Evolutionary conservation across 1,140 invertebrate species (phyloP).

Genomic region (Hypsibius dujardini): DNA sequence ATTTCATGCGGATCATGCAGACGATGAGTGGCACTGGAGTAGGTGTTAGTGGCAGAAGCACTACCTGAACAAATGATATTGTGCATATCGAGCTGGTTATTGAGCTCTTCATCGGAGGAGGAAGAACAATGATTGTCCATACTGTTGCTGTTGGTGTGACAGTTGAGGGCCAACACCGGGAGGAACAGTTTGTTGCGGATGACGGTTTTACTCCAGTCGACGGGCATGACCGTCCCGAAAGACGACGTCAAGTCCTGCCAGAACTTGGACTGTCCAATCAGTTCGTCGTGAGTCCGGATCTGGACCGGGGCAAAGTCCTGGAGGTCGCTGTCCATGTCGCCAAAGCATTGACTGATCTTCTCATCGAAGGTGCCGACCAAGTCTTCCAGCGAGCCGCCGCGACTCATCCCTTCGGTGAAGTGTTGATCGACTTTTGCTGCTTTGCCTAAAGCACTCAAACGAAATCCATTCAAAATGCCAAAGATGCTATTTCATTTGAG

Average conservation of each 20-base stretch:
- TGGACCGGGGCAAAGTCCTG: constrained; percentile 93
- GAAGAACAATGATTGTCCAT: not conserved
- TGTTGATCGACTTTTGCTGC: no score
- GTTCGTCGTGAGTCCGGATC: constrained; percentile 89
- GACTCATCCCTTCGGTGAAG: not conserved
- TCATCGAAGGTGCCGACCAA: constrained; percentile 97
- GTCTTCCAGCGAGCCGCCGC: constrained; percentile 68
- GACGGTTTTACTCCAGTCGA: constrained; percentile 98
- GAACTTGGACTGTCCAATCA: constrained; percentile 99
- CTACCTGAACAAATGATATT: constrained; percentile 69
- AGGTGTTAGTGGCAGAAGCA: no score
- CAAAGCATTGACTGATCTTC: constrained; percentile 94
- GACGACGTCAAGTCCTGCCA: constrained; percentile 99
- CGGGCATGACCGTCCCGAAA: constrained; percentile 94
- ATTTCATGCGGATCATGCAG: no score
- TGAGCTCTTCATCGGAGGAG: constrained; percentile 67
- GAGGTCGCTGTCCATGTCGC: constrained; percentile 86
- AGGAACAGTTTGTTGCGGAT: constrained; percentile 73
- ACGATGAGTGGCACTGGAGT: no score
- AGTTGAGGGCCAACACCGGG: constrained; percentile 63
- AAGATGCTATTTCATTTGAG: no score
- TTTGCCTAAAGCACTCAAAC: no score
- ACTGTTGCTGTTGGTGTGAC: not conserved
- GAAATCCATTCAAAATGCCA: no score
- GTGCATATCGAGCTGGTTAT: constrained; percentile 88